Evolutionary conservation across 2,888 invertebrate species (phyloP).

Genomic region (Phyllotreta cruciferae): DNA sequence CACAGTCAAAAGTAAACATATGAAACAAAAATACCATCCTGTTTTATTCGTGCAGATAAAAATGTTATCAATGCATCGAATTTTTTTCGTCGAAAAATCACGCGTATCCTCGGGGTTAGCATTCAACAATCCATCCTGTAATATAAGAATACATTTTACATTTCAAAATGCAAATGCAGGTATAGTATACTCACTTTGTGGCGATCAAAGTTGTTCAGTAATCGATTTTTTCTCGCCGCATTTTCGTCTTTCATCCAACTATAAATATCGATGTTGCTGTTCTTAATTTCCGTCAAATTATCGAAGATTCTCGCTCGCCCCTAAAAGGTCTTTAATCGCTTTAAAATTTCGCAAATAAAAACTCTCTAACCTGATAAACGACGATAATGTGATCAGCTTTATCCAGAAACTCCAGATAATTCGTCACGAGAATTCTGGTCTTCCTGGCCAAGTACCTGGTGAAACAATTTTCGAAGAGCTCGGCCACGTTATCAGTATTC

Average conservation of each 20-base stretch:
- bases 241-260: conserved; percentile 5
- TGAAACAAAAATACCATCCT: conserved; percentile 1
- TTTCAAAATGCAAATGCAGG: too few species aligned
- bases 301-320: conserved; percentile 5
- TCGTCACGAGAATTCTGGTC: conserved; percentile 10
- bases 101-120: not conserved
- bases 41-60: not conserved
- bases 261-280: conserved; percentile 9
- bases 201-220: too few species aligned
- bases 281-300: conserved; percentile 11
- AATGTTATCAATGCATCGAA: not conserved
- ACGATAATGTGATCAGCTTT: conserved; percentile 19
- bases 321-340: conserved; percentile 1
- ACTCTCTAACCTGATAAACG: not conserved
- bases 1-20: not conserved
- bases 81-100: not conserved
- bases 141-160: too few species aligned
- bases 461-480: conserved; percentile 15
- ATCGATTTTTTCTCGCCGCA: too few species aligned
- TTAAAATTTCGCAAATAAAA: not conserved
- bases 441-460: conserved; percentile 14
- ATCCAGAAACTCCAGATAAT: conserved; percentile 11
- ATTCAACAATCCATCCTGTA: too few species aligned
- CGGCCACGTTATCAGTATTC: not conserved
- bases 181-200: too few species aligned